Evolutionary conservation across 1,140 invertebrate genomes (phyloP), one percentile per base, ranked within the genome.

Genomic region (Neotoxoptera formosana): DNA sequence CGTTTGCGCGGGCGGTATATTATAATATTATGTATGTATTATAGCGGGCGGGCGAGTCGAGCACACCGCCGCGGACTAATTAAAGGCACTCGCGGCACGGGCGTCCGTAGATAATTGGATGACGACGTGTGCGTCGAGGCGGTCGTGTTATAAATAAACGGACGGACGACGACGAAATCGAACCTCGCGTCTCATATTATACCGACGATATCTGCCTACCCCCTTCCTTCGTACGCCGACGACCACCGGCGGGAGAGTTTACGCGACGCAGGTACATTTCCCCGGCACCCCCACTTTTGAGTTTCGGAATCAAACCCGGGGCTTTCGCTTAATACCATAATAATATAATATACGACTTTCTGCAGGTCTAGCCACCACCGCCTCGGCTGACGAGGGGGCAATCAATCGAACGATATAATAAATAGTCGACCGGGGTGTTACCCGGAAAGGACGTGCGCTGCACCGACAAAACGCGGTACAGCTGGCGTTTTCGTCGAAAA

Each of bases 391-490:
- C 25, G 84, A 86, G 48, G 48, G 34, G 34, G 48, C 87, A 25
- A 89, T 48, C 87, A 25, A 36, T 23, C 30, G n/a, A 11, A 47
- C 23, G 25, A 87, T n/a, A 47, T 30, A 87, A 30, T 87, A 88
- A 88, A 48, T 88, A 48, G 36, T 48, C 36, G 87, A 53, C 21
- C 47, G 47, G 20, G 47, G 47, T 87, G 86, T 89, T 89, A 89
- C 47, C 87, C n/a, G 48, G n/a, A 36, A 89, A 51, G 36, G 30
- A 89, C 87, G 87, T 89, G 87, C 48, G 47, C 23, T 53, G 87
- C 87, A 89, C 87, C 87, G 87, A 89, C 51, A 89, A 89, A 51
- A 47, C 30, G n/a, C 47, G 45, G 23, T 86, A 17, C 36, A 86
- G 84, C 41, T 47, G 45, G 84, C 17, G 41, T 47, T 47, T 86